phyloP scores from a whole-genome alignment of 2,797 vertebrate species.

The Cuniculus paca region DNA sequence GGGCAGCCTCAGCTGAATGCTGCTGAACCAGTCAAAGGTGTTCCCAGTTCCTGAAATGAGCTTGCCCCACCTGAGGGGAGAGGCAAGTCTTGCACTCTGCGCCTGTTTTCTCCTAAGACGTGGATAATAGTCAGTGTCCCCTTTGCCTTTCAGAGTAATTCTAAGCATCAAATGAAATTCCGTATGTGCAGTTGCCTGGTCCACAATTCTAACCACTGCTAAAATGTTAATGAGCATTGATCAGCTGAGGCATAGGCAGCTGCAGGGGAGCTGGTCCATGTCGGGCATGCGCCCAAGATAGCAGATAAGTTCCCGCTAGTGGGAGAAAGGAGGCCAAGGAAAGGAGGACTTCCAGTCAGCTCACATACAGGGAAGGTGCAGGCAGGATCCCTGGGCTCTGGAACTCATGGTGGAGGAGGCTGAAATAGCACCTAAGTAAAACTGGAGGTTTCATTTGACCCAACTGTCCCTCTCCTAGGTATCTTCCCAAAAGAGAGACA shows the following conservation, averaged over 20 bases:
- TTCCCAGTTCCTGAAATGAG: not conserved
- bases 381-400: not conserved
- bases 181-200: not conserved
- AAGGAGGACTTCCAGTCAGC: not conserved
- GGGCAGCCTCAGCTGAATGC: not conserved
- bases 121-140: not conserved
- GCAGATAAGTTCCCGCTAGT: not conserved
- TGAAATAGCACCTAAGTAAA: not conserved
- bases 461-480: not conserved
- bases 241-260: not conserved
- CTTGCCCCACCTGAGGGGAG: not conserved
- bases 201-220: not conserved
- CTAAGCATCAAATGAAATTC: slow-evolving; percentile 38
- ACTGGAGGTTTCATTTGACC: not conserved
- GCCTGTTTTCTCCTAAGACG: not conserved
- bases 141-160: not conserved
- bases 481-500: not conserved
- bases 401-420: not conserved
- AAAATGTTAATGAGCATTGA: not conserved
- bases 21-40: not conserved
- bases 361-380: too few species aligned
- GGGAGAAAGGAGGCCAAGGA: not conserved
- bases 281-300: not conserved
- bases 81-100: not conserved
- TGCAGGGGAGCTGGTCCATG: not conserved